phyloP scores from a whole-genome alignment of 37 sponge, comb jelly and placozoan species.

The Haliclona indistincta region DNA sequence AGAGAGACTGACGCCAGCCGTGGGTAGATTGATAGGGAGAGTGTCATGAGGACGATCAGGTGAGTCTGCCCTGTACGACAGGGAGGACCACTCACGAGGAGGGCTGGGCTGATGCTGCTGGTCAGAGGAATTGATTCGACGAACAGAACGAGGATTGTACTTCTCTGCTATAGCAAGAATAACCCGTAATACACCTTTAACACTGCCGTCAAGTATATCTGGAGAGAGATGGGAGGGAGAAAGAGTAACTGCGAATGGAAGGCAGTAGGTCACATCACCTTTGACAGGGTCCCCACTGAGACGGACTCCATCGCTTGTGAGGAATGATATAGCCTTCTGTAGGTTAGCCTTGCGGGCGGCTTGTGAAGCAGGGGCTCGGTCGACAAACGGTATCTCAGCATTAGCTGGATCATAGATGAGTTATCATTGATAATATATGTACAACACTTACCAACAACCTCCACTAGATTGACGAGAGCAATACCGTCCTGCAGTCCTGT shows the following conservation, averaged over 20 bases:
- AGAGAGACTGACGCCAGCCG: not conserved
- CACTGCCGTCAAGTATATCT: slow-evolving; percentile 67
- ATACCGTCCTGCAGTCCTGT: slow-evolving; percentile 64
- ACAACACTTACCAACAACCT: slow-evolving; percentile 62
- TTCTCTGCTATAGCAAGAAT: slow-evolving; percentile 77
- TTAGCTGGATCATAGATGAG: slow-evolving; percentile 33
- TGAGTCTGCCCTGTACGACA: not conserved
- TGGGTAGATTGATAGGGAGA: too few relatives aligned
- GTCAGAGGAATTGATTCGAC: slow-evolving; percentile 6
- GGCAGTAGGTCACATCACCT: slow-evolving; percentile 25
- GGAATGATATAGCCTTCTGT: slow-evolving; percentile 39
- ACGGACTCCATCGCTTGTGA: slow-evolving; percentile 31
- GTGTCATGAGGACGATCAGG: not conserved
- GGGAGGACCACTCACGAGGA: too few relatives aligned
- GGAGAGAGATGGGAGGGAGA: not conserved
- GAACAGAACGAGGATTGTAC: slow-evolving; percentile 64
- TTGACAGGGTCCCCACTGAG: slow-evolving; percentile 23
- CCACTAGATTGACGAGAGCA: slow-evolving; percentile 71
- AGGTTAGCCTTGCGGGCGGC: slow-evolving; percentile 23
- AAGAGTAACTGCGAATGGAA: slow-evolving; percentile 32
- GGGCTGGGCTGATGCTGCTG: too few relatives aligned
- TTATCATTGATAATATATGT: slow-evolving; percentile 2
- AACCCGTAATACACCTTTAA: slow-evolving; percentile 63
- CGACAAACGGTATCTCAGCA: slow-evolving; percentile 32
- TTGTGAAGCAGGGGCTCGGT: slow-evolving; percentile 28